phyloP scores from a whole-genome alignment of 2,797 vertebrate species.

The Rhinella marina region DNA sequence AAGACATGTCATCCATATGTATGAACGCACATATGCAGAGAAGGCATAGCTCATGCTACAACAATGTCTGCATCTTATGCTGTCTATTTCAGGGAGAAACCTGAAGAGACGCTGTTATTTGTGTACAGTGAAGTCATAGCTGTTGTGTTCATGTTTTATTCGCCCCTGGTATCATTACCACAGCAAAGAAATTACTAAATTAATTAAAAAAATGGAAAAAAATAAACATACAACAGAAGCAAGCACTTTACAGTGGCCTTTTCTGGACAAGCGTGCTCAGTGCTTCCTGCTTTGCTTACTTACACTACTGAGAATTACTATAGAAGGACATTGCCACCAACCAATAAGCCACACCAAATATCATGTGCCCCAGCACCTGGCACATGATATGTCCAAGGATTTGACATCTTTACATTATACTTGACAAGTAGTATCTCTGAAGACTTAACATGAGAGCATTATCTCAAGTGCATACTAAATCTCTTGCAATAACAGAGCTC shows the following conservation, averaged over 20 bases:
- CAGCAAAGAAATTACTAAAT: background rate
- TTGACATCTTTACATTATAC: slow-evolving; percentile 1
- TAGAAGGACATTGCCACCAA: background rate
- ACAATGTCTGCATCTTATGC: slow-evolving; percentile 30
- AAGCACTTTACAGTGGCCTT: background rate
- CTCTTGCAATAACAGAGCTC: slow-evolving; percentile 7
- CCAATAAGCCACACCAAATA: background rate
- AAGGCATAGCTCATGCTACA: slow-evolving; percentile 26
- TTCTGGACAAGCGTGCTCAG: background rate
- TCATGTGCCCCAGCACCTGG: background rate
- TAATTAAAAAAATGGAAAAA: background rate
- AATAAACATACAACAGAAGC: background rate
- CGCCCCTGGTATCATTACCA: too few relatives aligned
- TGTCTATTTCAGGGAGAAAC: slow-evolving; percentile 35
- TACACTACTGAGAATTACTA: background rate
- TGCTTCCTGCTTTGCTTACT: background rate
- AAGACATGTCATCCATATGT: slow-evolving; percentile 50
- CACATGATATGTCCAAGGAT: background rate
- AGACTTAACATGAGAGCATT: slow-evolving; percentile 26
- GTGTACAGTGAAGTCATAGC: background rate
- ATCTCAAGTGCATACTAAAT: slow-evolving; percentile 30
- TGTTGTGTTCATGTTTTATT: background rate
- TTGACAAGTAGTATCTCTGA: background rate
- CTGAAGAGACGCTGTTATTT: background rate
- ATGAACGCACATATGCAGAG: slow-evolving; percentile 45